Percentiles rank a stretch among this genome's conserved stretches.
Conservation (phyloP, 2,113 vertebrate species). For the Meriones unguiculatus region DNA sequence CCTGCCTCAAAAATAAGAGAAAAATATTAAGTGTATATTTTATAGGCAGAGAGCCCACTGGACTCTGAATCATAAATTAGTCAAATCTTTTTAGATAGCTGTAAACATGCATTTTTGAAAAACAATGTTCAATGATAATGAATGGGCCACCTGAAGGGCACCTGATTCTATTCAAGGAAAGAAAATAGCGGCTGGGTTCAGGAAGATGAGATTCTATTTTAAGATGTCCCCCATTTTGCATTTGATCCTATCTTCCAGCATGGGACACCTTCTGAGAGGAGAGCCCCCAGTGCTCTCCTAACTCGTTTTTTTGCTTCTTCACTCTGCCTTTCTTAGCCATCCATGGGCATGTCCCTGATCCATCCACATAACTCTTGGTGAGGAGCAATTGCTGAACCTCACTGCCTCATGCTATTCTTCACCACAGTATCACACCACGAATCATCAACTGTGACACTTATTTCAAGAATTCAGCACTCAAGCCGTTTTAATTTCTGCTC, state of each 20-base stretch:
- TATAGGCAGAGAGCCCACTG: not conserved
- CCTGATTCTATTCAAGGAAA: not conserved
- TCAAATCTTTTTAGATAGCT: constrained; percentile 8
- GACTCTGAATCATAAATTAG: not conserved
- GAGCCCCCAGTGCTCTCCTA: not conserved
- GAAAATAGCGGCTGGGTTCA: not conserved
- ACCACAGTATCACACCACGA: not conserved
- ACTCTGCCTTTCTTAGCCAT: not conserved
- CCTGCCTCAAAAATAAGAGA: not conserved
- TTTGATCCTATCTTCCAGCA: not conserved
- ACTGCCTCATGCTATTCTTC: not conserved
- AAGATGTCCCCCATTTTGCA: not conserved
- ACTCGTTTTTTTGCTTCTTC: not conserved
- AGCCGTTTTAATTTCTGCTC: not conserved
- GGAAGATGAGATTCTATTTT: constrained; percentile 1
- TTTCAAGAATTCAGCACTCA: not conserved
- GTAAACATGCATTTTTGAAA: not conserved
- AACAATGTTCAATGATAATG: constrained; percentile 11
- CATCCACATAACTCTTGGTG: not conserved
- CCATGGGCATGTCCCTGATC: not conserved
- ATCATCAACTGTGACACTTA: not conserved
- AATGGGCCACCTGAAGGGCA: not conserved
- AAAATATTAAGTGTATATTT: not conserved
- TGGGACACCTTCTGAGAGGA: not conserved
- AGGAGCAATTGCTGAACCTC: not conserved